Evolutionary conservation across 2,113 vertebrate species (phyloP).

Genomic region (Zootoca vivipara): DNA sequence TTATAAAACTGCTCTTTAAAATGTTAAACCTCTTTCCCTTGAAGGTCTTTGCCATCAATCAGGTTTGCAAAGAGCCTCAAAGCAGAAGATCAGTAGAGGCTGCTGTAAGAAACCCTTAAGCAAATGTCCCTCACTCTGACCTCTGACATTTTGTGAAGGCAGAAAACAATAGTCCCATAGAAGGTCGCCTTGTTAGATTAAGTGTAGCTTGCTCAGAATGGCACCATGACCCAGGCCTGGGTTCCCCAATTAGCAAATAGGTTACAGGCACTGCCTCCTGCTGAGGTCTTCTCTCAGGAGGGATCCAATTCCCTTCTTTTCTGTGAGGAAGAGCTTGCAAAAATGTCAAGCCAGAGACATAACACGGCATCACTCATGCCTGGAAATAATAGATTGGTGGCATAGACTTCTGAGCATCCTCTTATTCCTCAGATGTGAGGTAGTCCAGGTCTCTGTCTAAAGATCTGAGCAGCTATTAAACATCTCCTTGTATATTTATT

Average conservation of each 20-base stretch:
- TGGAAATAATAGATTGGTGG: neutral
- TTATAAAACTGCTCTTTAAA: neutral
- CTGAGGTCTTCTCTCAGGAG: neutral
- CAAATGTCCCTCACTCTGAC: neutral
- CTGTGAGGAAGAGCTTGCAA: neutral
- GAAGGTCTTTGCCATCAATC: slow-evolving; percentile 37
- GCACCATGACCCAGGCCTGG: neutral
- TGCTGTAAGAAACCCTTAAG: neutral
- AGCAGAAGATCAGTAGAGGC: neutral
- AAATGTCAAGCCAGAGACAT: neutral
- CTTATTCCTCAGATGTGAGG: neutral
- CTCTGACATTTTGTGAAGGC: slow-evolving; percentile 6
- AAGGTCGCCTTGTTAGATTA: neutral
- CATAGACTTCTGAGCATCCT: neutral
- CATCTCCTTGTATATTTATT: neutral
- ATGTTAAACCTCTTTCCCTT: slow-evolving; percentile 30
- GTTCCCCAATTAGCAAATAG: neutral
- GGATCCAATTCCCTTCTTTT: neutral
- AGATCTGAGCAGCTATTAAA: neutral
- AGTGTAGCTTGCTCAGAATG: neutral
- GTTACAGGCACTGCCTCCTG: neutral
- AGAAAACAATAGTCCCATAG: neutral
- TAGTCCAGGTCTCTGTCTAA: neutral
- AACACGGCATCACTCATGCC: neutral
- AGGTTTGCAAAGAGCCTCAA: neutral